Evolutionary conservation across 2,797 vertebrate genomes (phyloP).

Genomic region (Hephaestus fuliginosus): DNA sequence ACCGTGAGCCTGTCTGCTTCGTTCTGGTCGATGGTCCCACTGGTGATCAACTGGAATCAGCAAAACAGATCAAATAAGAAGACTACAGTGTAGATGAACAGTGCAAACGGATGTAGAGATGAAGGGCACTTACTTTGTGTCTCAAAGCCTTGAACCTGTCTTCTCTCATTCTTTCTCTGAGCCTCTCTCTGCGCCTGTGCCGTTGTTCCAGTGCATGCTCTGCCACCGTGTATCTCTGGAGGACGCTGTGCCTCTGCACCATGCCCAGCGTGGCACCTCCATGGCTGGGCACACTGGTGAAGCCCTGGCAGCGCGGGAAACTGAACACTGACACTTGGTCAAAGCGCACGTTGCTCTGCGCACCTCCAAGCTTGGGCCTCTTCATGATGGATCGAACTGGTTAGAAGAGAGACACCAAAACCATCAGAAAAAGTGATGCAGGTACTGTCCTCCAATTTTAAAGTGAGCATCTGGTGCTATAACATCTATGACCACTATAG

Average conservation of each 20-base stretch:
- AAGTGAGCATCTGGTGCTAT: neutral
- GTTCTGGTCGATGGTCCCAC: conserved; percentile 78
- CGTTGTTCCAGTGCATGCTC: conserved; percentile 89
- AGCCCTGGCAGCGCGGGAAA: conserved; percentile 95
- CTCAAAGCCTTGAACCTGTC: conserved; percentile 86
- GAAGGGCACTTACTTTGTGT: conserved; percentile 84
- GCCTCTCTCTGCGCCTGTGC: conserved; percentile 82
- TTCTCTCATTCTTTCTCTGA: conserved; percentile 85
- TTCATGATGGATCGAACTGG: conserved; percentile 91
- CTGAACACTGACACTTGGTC: conserved; percentile 91
- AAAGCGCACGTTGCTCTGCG: conserved; percentile 87
- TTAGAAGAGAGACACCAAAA: conserved; percentile 14
- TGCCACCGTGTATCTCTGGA: conserved; percentile 88
- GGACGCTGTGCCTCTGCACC: conserved; percentile 85
- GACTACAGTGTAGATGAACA: rapidly evolving
- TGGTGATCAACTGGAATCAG: conserved; percentile 83
- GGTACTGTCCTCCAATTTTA: neutral
- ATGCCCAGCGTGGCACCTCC: conserved; percentile 96
- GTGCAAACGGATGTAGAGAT: neutral
- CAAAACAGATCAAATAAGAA: conserved; percentile 22
- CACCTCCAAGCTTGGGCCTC: conserved; percentile 80
- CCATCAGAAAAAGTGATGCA: neutral
- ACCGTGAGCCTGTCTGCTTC: conserved; percentile 83
- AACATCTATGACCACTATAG: neutral
- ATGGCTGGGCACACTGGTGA: conserved; percentile 92